Evolutionary conservation across 2,113 vertebrate species (phyloP).

Genomic region (Alethe castanea): DNA sequence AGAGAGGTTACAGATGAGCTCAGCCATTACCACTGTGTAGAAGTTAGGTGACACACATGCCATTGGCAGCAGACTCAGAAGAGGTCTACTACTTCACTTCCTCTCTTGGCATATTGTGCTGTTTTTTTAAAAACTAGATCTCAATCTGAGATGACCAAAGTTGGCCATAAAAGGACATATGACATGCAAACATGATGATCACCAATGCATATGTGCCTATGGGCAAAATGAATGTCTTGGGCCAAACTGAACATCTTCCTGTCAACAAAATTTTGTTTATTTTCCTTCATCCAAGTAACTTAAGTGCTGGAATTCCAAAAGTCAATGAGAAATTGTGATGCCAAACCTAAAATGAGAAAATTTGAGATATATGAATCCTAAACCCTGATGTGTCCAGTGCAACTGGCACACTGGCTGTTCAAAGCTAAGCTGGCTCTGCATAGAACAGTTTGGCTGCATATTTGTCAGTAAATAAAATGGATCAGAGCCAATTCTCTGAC

Average conservation of each 20-base stretch:
- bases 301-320: background rate
- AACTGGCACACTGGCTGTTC: background rate
- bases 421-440: background rate
- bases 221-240: background rate
- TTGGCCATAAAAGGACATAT: background rate
- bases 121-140: background rate
- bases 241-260: background rate
- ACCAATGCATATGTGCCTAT: background rate
- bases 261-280: background rate
- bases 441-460: background rate
- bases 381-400: background rate
- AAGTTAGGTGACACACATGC: background rate
- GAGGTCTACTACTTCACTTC: background rate
- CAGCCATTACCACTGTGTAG: background rate
- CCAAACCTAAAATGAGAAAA: background rate
- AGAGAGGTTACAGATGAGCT: background rate
- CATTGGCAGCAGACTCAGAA: background rate
- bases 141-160: background rate
- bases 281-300: background rate
- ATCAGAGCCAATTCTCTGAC: background rate
- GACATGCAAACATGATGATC: background rate
- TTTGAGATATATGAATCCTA: background rate
- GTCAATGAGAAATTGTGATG: background rate
- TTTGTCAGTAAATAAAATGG: background rate
- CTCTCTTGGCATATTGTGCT: background rate